Evolutionary conservation across 2,113 vertebrate genomes (phyloP).

Genomic region (Cephalopholis sonnerati): DNA sequence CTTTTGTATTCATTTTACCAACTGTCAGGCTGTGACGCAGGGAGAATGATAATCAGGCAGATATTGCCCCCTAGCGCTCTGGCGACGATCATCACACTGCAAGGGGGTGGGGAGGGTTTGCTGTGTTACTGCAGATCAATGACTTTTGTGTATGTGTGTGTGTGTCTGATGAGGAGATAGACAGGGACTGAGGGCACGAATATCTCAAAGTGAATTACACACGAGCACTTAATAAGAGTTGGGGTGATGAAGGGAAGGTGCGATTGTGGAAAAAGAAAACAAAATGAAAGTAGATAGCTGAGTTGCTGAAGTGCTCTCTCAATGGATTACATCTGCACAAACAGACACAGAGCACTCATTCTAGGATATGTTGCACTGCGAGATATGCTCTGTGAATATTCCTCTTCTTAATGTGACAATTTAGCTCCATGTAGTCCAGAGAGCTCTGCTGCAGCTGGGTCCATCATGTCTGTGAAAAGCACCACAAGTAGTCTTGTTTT

Average conservation of each 20-base stretch:
- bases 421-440: background rate
- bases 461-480: conserved; percentile 17
- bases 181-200: conserved; percentile 41
- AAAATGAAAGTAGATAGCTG: background rate
- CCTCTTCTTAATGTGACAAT: conserved; percentile 21
- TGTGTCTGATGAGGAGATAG: conserved; percentile 36
- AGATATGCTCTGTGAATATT: background rate
- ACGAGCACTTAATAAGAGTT: conserved; percentile 17
- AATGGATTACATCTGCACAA: background rate
- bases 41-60: conserved; percentile 81
- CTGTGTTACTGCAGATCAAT: conserved; percentile 60
- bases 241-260: conserved; percentile 10
- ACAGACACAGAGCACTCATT: background rate
- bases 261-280: conserved; percentile 5
- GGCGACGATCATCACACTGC: conserved; percentile 54
- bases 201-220: conserved; percentile 42
- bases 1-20: conserved; percentile 85
- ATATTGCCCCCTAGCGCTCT: conserved; percentile 82
- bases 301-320: background rate
- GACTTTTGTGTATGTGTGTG: conserved; percentile 18
- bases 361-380: background rate
- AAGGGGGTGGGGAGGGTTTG: background rate
- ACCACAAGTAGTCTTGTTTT: background rate
- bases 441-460: conserved; percentile 15
- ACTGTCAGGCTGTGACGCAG: conserved; percentile 76